Base-by-base conservation (phyloP, 1,140 invertebrate genomes). In the Riptortus pedestris region DNA sequence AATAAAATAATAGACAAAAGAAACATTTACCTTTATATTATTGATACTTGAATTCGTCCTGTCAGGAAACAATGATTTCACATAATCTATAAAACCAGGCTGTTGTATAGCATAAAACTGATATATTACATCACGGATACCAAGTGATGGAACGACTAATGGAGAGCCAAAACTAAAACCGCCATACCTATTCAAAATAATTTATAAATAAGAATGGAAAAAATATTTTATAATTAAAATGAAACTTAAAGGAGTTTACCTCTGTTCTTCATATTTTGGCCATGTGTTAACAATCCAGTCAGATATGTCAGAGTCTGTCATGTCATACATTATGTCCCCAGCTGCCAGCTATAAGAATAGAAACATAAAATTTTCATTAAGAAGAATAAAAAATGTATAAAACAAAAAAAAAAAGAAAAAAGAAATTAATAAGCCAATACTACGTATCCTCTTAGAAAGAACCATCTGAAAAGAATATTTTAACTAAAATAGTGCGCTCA, bases 251-350 rank as follows among this genome's bases (percentile, higher is more conserved):
- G n/a, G 2, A 11, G 2, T n/a, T 7, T 63, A 66, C 65, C 60
- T 66, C 4, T 66, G 33, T 24, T 38, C 18, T n/a, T 43, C 38
- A 31, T 66, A 66, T 29, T 60, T 66, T 2, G 59, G 59, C 57
- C 63, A 66, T 20, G 69, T 71, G 65, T 70, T 71, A 2, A 71
- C 59, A 27, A 71, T 59, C 71, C 71, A 72, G 27, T 69, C 65
- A 47, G 67, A 68, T 26, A 71, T 62, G 51, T 72, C 68, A 1
- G 60, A 22, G 27, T 64, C 63, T 52, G 65, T 69, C 51, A 72
- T 26, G 61, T 70, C 61, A 48, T 67, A 67, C 64, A 72, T 66
- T n/a, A 52, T 69, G 51, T 72, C 71, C 45, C 60, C 65, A 38
- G 70, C 62, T 11, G 68, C 61, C 58, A 69, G 59, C 69, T 70